Conservation (phyloP, 2,797 vertebrate genomes). For the Typhlichthys subterraneus region DNA sequence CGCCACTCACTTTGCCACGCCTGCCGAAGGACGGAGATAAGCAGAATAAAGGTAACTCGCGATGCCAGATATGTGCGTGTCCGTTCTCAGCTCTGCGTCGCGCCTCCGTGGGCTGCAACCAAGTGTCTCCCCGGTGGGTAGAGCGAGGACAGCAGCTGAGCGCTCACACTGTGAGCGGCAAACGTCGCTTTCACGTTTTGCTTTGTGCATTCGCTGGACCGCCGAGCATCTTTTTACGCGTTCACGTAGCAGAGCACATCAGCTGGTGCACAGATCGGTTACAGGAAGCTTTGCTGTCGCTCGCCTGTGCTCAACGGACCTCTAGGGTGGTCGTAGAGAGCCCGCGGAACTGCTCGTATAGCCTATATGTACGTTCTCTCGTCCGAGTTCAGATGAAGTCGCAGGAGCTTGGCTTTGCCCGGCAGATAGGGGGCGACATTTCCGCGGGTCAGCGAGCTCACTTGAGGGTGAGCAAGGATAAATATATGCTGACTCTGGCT, state of each 20-base stretch:
- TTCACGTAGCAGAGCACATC: constrained; percentile 42
- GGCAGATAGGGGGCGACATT: constrained; percentile 79
- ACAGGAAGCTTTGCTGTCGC: constrained; percentile 2
- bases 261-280: constrained; percentile 4
- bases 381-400: constrained; percentile 45
- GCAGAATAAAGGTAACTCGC: constrained; percentile 82
- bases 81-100: constrained; percentile 8
- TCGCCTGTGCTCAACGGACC: constrained; percentile 39
- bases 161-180: constrained; percentile 18
- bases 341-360: too few species aligned
- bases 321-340: background rate
- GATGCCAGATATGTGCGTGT: constrained; percentile 21
- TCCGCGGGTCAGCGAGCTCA: constrained; percentile 70
- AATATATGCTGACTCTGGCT: constrained; percentile 77
- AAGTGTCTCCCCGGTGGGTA: constrained; percentile 10
- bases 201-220: constrained; percentile 3
- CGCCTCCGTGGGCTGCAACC: constrained; percentile 11
- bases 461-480: constrained; percentile 62
- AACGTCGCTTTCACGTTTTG: constrained; percentile 25
- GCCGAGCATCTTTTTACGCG: constrained; percentile 20
- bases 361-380: background rate
- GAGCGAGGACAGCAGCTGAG: constrained; percentile 2
- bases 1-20: constrained; percentile 76
- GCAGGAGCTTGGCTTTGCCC: constrained; percentile 41
- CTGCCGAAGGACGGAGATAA: constrained; percentile 80